Conservation (phyloP, 2,113 vertebrate species). For the Nannospalax galili region DNA sequence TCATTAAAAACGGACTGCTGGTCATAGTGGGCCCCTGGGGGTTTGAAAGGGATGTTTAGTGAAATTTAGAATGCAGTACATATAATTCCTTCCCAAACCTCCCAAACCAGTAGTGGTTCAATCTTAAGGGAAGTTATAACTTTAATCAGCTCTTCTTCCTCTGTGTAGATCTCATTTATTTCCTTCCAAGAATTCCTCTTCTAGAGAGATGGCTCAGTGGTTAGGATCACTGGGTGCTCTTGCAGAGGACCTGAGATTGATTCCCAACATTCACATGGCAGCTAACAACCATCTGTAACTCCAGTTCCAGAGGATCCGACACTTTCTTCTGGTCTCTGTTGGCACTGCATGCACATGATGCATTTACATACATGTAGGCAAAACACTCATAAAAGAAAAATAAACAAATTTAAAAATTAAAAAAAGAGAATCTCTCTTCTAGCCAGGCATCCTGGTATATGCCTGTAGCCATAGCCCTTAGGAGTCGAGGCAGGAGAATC, state of each 20-base stretch:
- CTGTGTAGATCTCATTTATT: not conserved
- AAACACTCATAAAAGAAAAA: no score
- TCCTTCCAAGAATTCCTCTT: not conserved
- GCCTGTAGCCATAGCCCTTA: not conserved
- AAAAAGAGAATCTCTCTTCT: not conserved
- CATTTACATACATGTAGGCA: no score
- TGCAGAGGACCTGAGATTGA: no score
- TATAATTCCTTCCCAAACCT: conserved; percentile 1
- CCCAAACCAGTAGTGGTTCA: not conserved
- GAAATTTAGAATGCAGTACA: not conserved
- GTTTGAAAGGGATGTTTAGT: conserved; percentile 19
- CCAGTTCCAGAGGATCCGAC: no score
- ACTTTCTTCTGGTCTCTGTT: no score
- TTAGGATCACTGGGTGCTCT: no score
- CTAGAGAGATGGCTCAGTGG: no score
- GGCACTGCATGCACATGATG: no score
- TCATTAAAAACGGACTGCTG: not conserved
- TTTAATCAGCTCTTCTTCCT: not conserved
- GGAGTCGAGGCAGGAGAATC: not conserved
- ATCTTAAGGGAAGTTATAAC: not conserved
- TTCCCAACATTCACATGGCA: no score
- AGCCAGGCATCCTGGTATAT: not conserved
- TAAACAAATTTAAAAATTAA: no score
- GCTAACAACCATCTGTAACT: no score
- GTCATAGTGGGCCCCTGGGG: not conserved